These are phyloP conservation scores for Folsomia candida DNA, from an alignment of 2,888 invertebrate genomes.

Conservation along the genomic window DNA sequence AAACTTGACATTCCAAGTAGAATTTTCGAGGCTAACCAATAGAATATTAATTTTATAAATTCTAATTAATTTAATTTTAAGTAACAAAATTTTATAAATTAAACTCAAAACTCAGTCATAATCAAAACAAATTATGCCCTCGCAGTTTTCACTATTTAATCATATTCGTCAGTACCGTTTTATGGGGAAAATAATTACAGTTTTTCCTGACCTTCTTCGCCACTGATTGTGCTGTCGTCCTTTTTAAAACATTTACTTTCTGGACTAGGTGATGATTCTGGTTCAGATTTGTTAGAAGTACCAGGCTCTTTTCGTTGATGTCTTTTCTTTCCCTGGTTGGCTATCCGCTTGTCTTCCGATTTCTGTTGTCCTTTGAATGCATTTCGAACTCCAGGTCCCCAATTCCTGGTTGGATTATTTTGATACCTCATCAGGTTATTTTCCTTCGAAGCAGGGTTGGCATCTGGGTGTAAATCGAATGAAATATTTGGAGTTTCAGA, in stretches of 20 bases:
- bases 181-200: too few relatives aligned
- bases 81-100: too few relatives aligned
- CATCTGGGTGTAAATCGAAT: slow-evolving; percentile 64
- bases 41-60: too few relatives aligned
- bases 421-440: slow-evolving; percentile 76
- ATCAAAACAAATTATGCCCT: too few relatives aligned
- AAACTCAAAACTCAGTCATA: too few relatives aligned
- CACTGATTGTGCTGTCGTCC: too few relatives aligned
- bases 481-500: slow-evolving; percentile 56
- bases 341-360: slow-evolving; percentile 28
- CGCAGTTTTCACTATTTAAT: too few relatives aligned
- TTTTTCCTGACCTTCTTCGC: too few relatives aligned
- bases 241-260: slow-evolving; percentile 11
- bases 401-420: slow-evolving; percentile 77
- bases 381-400: slow-evolving; percentile 84
- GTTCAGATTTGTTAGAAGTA: background rate
- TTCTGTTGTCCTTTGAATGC: slow-evolving; percentile 29
- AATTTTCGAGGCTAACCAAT: too few relatives aligned
- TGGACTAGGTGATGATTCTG: slow-evolving; percentile 8
- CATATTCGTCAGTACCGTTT: too few relatives aligned
- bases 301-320: background rate
- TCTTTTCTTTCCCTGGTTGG: slow-evolving; percentile 24
- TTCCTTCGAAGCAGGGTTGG: slow-evolving; percentile 76
- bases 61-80: too few relatives aligned
- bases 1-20: too few relatives aligned